These are phyloP conservation scores for Piaya cayana DNA, from an alignment of 2,113 vertebrate genomes.

Conservation along the genomic window DNA sequence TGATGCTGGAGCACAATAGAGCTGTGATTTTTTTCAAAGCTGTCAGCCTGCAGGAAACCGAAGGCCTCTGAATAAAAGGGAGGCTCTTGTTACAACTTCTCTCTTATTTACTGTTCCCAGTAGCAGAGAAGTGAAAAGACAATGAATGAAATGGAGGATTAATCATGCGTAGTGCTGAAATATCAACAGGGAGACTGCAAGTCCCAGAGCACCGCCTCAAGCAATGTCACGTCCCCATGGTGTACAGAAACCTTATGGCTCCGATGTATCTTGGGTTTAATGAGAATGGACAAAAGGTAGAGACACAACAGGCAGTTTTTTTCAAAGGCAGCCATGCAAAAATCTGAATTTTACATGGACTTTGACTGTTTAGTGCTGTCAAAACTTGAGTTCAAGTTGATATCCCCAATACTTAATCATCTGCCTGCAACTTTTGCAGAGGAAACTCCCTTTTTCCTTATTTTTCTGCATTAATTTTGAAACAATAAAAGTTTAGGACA, in stretches of 20 bases:
- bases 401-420: not conserved
- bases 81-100: conserved; percentile 66
- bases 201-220: not conserved
- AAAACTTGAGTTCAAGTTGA: not conserved
- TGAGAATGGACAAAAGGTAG: not conserved
- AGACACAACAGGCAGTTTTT: not conserved
- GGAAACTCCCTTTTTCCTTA: not conserved
- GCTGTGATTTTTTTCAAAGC: conserved; percentile 44
- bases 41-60: conserved; percentile 59
- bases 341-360: not conserved
- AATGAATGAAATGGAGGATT: conserved; percentile 51
- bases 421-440: not conserved
- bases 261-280: not conserved
- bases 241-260: not conserved
- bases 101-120: conserved; percentile 65
- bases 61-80: conserved; percentile 59
- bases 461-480: not conserved
- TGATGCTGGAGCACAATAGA: conserved; percentile 10
- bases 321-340: not conserved
- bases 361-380: not conserved
- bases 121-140: conserved; percentile 52
- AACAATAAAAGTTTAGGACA: not conserved
- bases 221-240: accelerated
- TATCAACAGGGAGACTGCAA: not conserved
- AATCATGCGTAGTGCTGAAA: conserved; percentile 9